phyloP scores from a whole-genome alignment of 2,113 vertebrate species.

The Psittacara wagleri region DNA sequence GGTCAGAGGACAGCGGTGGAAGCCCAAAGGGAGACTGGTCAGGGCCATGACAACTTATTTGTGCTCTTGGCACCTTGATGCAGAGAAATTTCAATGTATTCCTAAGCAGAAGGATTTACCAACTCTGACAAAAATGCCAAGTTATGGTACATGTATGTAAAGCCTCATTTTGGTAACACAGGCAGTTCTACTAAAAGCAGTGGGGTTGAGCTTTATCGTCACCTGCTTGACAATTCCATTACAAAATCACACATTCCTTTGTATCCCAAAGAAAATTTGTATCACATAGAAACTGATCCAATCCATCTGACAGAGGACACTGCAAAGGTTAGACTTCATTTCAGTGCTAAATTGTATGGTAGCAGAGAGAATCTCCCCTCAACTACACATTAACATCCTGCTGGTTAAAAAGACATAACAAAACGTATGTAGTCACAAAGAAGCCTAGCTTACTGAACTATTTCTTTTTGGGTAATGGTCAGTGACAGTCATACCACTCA shows the following conservation, averaged over 20 bases:
- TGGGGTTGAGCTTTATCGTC: neutral
- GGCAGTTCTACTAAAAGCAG: neutral
- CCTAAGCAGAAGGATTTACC: neutral
- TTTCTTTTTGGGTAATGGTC: neutral
- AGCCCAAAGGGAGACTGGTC: neutral
- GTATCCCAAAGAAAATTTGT: neutral
- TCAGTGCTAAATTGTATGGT: neutral
- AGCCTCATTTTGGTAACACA: neutral
- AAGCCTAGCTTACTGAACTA: neutral
- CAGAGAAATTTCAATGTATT: neutral
- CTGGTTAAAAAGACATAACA: slow-evolving; percentile 5
- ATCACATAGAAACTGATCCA: neutral
- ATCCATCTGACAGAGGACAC: neutral
- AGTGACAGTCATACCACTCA: neutral
- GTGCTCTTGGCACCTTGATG: rapidly evolving
- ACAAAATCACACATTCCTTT: neutral
- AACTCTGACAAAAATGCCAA: neutral
- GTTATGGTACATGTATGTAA: neutral
- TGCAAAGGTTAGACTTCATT: neutral
- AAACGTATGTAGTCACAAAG: neutral
- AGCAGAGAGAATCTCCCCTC: neutral
- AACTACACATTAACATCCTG: neutral
- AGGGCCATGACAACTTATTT: rapidly evolving
- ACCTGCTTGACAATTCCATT: neutral
- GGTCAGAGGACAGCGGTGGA: neutral